Conservation (phyloP, 2,797 vertebrate species). For the Odontamblyopus lacepedii region DNA sequence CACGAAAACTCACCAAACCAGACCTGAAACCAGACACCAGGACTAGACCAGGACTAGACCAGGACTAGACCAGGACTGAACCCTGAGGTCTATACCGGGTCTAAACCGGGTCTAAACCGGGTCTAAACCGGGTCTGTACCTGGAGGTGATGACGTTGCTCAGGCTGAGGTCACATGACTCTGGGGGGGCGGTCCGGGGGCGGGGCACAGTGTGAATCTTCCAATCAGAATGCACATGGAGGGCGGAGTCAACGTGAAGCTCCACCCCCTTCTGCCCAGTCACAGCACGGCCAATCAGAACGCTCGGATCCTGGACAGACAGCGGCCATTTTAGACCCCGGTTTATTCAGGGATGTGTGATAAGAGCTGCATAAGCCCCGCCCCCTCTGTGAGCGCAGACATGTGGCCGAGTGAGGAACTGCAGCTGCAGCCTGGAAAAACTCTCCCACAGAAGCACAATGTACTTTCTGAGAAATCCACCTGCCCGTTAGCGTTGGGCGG, state of each 20-base stretch:
- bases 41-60: too few relatives aligned
- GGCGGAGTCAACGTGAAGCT: constrained; percentile 35
- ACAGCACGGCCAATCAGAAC: constrained; percentile 40
- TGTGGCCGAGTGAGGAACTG: too few relatives aligned
- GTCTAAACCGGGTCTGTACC: constrained; percentile 31
- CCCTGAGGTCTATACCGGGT: background rate
- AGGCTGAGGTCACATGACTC: constrained; percentile 4
- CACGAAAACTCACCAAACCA: constrained; percentile 58
- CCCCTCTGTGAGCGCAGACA: too few relatives aligned
- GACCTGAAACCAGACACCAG: constrained; percentile 24
- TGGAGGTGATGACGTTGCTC: constrained; percentile 42
- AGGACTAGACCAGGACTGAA: too few relatives aligned
- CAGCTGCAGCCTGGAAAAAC: too few relatives aligned
- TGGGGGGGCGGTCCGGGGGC: constrained; percentile 4
- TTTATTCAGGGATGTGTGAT: too few relatives aligned
- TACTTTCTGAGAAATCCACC: too few relatives aligned
- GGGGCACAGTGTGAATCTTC: constrained; percentile 58
- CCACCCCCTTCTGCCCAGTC: constrained; percentile 15
- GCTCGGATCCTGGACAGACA: constrained; percentile 41
- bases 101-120: background rate
- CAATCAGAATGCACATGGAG: constrained; percentile 50
- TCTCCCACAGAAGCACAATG: too few relatives aligned
- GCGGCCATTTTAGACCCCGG: too few relatives aligned
- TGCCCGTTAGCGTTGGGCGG: too few relatives aligned
- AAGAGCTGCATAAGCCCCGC: too few relatives aligned